These are phyloP conservation scores for Philotrypesis tridentata DNA, from an alignment of 1,140 invertebrate species.

Conservation along the genomic window DNA sequence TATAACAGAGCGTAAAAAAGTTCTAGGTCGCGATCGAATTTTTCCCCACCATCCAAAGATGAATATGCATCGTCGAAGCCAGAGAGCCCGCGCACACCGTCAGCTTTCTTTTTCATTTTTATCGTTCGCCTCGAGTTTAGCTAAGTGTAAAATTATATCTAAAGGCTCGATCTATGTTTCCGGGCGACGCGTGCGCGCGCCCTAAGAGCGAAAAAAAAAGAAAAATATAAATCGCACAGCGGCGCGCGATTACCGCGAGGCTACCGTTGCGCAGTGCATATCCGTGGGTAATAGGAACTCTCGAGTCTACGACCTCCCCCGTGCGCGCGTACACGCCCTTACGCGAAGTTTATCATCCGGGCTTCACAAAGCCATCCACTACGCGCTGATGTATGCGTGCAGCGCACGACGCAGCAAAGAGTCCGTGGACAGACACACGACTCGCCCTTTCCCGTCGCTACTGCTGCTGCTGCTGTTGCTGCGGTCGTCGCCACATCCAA, in stretches of 20 bases:
- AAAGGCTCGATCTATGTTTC: neutral
- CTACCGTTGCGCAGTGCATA: too few relatives aligned
- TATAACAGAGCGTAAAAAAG: neutral
- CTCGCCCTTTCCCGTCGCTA: too few relatives aligned
- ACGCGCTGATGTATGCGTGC: neutral
- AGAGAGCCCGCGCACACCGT: too few relatives aligned
- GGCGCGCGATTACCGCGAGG: neutral
- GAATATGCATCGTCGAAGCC: slow-evolving; percentile 9
- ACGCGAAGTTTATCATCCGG: slow-evolving; percentile 1
- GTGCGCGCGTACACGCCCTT: neutral
- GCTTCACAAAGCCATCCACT: neutral
- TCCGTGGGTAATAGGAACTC: neutral
- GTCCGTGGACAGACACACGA: neutral
- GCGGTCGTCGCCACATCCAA: too few relatives aligned
- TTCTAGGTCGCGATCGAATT: neutral
- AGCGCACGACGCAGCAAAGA: too few relatives aligned
- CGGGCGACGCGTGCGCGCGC: neutral
- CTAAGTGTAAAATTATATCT: neutral
- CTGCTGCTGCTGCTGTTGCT: neutral
- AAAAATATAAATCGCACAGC: neutral
- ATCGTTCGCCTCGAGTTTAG: neutral
- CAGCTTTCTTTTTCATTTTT: too few relatives aligned
- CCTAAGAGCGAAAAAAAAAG: neutral
- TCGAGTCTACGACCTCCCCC: neutral
- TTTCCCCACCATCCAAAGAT: neutral